Evolutionary conservation across 2,888 invertebrate species (phyloP), one percentile per base, ranked within the genome.

Genomic region (Arctia plantaginis): DNA sequence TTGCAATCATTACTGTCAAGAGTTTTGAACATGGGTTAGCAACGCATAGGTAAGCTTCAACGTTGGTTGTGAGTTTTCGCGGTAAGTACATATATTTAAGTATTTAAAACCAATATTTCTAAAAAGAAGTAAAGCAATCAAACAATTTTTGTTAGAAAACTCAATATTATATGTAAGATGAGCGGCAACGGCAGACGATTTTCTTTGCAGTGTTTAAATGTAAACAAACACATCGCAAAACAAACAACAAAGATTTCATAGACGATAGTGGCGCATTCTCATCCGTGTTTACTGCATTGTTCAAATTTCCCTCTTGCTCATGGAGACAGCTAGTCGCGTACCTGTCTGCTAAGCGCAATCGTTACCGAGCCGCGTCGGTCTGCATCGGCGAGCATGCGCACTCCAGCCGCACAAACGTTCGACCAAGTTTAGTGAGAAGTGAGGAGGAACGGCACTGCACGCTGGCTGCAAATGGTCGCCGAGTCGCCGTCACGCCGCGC

Each of bases 331-430:
- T 87, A 93, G 95, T 93, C 95, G 93, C 92, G 92, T 93, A 91
- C 91, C 91, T 92, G 93, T 92, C 92, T 92, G 89, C 89, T 88
- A 85, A 86, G 89, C 92, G 91, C 93, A 95, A 95, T 95, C 95
- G 95, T 95, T 95, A 95, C 92, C 89, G 88, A 90, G 89, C 86
- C 92, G 90, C 92, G 92, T 90, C 93, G 92, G 93, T 93, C 94
- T 95, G 95, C 95, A 94, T 92, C 91, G 90, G 82, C 92, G 90
- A 86, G 92, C 95, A 95, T 95, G 95, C 95, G 95, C 95, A 93
- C 86, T 86, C 77, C 86, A 85, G 79, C 88, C 88, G 80, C 71
- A 78, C 88, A 86, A 88, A 82, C 86, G 86, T 87, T 92, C 91
- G 88, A 89, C 89, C 90, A 87, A 90, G 88, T 85, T 85, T 79